phyloP scores from a whole-genome alignment of 2,113 vertebrate genomes.

The Platysternon megacephalum region DNA sequence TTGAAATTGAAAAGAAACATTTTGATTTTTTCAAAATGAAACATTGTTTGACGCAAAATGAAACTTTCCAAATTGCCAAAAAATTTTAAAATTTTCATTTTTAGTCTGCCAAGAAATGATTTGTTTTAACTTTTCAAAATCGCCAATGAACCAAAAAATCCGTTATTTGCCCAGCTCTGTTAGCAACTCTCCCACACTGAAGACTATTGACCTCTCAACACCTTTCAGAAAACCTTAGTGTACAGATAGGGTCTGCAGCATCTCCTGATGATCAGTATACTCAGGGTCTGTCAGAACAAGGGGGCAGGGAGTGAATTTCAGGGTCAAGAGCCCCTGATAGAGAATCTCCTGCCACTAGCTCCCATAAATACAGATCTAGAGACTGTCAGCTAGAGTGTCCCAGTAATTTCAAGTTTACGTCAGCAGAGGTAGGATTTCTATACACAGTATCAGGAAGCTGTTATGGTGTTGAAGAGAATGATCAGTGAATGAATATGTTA shows the following conservation, averaged over 20 bases:
- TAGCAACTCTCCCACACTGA: neutral
- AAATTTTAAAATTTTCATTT: neutral
- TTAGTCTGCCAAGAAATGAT: neutral
- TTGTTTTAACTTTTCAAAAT: neutral
- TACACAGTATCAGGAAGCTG: neutral
- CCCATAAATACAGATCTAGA: neutral
- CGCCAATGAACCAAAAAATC: neutral
- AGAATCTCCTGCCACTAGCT: neutral
- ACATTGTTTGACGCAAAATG: neutral
- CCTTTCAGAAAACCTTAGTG: conserved; percentile 7
- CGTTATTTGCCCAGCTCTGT: neutral
- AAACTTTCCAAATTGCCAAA: neutral
- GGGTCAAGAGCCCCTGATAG: neutral
- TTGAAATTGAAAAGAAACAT: neutral
- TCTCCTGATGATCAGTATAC: neutral
- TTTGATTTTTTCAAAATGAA: neutral
- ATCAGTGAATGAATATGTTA: neutral
- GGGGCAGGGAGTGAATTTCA: too few species aligned
- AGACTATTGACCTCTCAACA: neutral
- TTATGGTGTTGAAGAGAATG: neutral
- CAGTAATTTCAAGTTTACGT: neutral
- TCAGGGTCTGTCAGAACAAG: too few species aligned
- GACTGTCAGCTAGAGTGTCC: neutral
- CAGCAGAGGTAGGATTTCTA: neutral
- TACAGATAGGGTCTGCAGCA: neutral